Conservation (phyloP, 2,113 vertebrate species). For the Mola mola region DNA sequence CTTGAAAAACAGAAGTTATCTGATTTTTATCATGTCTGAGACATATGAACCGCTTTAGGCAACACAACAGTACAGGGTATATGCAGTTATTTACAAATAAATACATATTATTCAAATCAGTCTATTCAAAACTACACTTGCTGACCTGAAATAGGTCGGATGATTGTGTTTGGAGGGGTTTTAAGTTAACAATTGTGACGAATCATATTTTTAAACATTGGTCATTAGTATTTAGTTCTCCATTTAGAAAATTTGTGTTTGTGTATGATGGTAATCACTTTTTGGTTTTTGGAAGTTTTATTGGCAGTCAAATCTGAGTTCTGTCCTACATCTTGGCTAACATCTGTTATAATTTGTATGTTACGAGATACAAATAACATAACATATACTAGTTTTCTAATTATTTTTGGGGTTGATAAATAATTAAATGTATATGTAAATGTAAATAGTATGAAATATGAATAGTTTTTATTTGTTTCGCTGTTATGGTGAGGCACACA, state of each 20-base stretch:
- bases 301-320: not conserved
- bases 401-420: conserved; percentile 50
- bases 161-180: no score
- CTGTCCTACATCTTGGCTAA: not conserved
- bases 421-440: conserved; percentile 48
- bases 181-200: no score
- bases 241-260: not conserved
- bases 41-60: not conserved
- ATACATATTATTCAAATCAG: no score
- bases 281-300: not conserved
- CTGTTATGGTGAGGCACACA: no score
- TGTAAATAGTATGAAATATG: conserved; percentile 50
- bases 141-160: no score
- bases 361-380: conserved; percentile 16
- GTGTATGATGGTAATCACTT: not conserved
- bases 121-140: no score
- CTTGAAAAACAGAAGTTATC: no score
- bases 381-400: conserved; percentile 15
- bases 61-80: not conserved
- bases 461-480: conserved; percentile 1
- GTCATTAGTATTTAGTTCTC: not conserved
- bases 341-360: conserved; percentile 5
- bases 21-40: not conserved
- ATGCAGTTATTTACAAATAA: no score
- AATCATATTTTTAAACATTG: no score